Evolutionary conservation across 1,140 invertebrate species (phyloP).

Genomic region (Drosophila oshimai): DNA sequence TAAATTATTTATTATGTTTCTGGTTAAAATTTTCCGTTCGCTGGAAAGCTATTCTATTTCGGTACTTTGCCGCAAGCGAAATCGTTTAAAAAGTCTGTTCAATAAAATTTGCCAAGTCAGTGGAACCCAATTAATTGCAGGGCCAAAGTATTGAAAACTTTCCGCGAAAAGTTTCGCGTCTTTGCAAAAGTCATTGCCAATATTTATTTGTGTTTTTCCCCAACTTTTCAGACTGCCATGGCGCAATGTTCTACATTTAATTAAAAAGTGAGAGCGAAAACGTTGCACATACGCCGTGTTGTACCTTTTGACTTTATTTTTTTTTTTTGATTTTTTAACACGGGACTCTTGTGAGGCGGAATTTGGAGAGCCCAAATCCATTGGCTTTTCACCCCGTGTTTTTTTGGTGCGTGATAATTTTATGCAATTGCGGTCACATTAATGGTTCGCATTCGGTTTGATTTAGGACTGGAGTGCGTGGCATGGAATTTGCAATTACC

Average conservation of each 20-base stretch:
- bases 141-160: conserved; percentile 35
- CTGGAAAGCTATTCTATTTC: neutral
- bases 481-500: conserved; percentile 71
- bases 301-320: neutral
- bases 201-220: conserved; percentile 30
- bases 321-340: conserved; percentile 3
- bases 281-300: conserved; percentile 49
- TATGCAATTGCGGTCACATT: conserved; percentile 71
- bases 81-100: neutral
- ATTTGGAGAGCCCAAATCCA: neutral
- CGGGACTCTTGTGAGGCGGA: neutral
- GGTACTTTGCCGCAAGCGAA: neutral
- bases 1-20: conserved; percentile 40
- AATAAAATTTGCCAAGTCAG: conserved; percentile 50
- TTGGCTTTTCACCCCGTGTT: neutral
- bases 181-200: conserved; percentile 54
- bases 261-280: conserved; percentile 21
- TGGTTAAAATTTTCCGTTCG: conserved; percentile 14
- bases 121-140: conserved; percentile 53
- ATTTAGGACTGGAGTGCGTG: conserved; percentile 67
- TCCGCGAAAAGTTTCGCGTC: conserved; percentile 12
- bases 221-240: conserved; percentile 49
- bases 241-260: conserved; percentile 11
- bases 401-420: conserved; percentile 64
- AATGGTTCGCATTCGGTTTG: conserved; percentile 70